Evolutionary conservation across 2,113 vertebrate species (phyloP), one percentile per base, ranked within the genome.

Genomic region (Athene noctua): DNA sequence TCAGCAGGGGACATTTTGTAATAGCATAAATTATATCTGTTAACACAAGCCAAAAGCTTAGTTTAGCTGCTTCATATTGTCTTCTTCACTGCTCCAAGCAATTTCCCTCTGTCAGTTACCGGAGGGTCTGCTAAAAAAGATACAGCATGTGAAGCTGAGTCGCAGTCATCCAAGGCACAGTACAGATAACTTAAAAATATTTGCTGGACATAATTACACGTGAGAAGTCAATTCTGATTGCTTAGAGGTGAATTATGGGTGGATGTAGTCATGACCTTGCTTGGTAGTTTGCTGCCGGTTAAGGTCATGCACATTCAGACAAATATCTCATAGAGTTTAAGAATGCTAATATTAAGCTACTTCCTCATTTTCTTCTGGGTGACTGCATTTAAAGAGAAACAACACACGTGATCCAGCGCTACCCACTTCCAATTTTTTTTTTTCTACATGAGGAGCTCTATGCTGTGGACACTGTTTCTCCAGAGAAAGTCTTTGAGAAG

Each of bases 391-490:
- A 51, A 89, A 52, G 19, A 70, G 27, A 82, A 40, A 15, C 27
- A 78, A 38, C 18, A 59, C 13, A 59, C 0, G 0, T 40, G 21
- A 75, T 40, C 8, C 47, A 75, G 32, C 22, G 36, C 34, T 49
- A 15, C 30, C 27, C 14, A 44, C 27, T 80, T 80, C 6, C 3
- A 11, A 3, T 21, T n/a, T 58, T 23, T 21, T n/a, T 58, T 23
- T 47, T 40, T 20, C 3, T 34, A 9, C 4, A 3, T 54, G 36
- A 72, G 17, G 13, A 80, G 13, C 10, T 67, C 16, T 88, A 5
- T 25, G 15, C 9, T 63, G 11, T 71, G 86, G n/a, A 58, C 3
- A 32, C 10, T 30, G 2, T 51, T 78, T 70, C 20, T 68, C 21
- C 65, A 70, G 30, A 78, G 14, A 55, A 79, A 79, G 25, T 26